A percentile compares a stretch with the other conserved stretches of the same genome.
Conservation (phyloP, 2,888 invertebrate genomes). For the Willowsia nigromaculata region DNA sequence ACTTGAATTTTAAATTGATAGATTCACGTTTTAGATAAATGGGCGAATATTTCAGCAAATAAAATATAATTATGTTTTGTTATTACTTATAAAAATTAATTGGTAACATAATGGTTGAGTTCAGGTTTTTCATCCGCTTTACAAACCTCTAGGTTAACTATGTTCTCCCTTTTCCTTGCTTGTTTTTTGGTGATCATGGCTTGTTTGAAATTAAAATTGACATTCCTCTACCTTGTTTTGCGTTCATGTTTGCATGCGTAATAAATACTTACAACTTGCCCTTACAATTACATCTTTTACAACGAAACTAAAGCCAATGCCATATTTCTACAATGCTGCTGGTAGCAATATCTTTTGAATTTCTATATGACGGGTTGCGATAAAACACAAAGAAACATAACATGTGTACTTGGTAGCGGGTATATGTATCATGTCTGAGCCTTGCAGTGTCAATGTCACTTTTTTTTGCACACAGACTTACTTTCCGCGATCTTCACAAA, state of each 20-base stretch:
- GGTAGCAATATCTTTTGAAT: not conserved
- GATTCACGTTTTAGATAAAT: not conserved
- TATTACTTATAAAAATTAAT: constrained; percentile 50
- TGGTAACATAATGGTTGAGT: constrained; percentile 14
- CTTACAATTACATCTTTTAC: too few species aligned
- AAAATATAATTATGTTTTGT: not conserved
- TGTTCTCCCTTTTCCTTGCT: not conserved
- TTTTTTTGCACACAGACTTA: constrained; percentile 14
- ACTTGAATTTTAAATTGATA: too few species aligned
- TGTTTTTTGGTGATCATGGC: not conserved
- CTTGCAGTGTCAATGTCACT: not conserved
- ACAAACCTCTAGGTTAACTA: not conserved
- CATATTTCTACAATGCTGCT: not conserved
- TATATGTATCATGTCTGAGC: not conserved
- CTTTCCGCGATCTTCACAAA: not conserved
- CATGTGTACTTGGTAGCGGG: not conserved
- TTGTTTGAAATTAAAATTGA: constrained; percentile 42
- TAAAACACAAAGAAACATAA: not conserved
- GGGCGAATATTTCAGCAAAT: not conserved
- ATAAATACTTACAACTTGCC: not conserved
- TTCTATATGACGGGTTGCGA: not conserved
- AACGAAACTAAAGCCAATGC: constrained; percentile 23
- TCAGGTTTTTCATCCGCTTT: constrained; percentile 33
- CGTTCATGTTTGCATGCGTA: not conserved
- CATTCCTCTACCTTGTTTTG: constrained; percentile 47